These are phyloP conservation scores for Caranx ignobilis DNA, from an alignment of 2,113 vertebrate species.

Conservation along the genomic window DNA sequence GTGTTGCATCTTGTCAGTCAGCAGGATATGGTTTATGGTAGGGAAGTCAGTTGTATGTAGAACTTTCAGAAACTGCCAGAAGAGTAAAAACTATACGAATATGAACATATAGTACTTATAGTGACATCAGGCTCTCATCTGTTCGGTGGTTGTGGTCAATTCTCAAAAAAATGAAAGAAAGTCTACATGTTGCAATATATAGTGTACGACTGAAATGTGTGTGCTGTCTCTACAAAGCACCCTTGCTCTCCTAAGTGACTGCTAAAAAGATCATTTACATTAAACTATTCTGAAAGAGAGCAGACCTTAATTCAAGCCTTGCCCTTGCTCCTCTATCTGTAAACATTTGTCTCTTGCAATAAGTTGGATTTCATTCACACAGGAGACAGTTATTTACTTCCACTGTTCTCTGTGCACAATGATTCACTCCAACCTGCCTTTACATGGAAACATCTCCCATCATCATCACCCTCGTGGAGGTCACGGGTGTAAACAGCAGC, in stretches of 20 bases:
- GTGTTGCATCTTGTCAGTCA: too few species aligned
- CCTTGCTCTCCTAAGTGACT: too few species aligned
- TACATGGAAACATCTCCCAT: too few species aligned
- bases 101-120: not conserved
- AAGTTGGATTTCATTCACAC: not conserved
- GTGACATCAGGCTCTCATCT: not conserved
- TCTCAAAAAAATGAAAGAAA: not conserved
- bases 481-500: not conserved
- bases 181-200: not conserved
- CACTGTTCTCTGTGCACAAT: not conserved
- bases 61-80: not conserved
- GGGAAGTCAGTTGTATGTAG: not conserved
- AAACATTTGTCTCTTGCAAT: not conserved
- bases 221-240: too few species aligned
- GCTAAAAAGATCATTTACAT: not conserved
- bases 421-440: not conserved
- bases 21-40: not conserved
- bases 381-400: not conserved
- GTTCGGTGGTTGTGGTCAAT: constrained; percentile 1
- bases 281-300: not conserved
- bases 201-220: not conserved
- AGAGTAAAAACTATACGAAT: not conserved
- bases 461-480: not conserved
- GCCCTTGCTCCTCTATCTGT: not conserved
- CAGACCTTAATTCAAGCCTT: too few species aligned